Base-by-base conservation (phyloP, 1,140 invertebrate genomes). In the Macrosteles quadrilineatus region DNA sequence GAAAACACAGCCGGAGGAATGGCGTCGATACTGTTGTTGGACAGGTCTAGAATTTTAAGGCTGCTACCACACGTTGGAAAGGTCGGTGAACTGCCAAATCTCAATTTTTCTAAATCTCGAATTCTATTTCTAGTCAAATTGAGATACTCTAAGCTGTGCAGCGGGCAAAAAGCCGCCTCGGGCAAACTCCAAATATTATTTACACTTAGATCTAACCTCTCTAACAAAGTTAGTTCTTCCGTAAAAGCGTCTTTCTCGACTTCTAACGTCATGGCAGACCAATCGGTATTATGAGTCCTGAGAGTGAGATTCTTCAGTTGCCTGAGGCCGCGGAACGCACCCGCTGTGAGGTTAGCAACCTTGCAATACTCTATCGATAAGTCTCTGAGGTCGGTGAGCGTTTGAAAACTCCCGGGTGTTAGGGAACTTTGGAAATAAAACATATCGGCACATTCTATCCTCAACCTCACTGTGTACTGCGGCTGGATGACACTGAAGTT, bases 291-390 rank as follows among this genome's bases (percentile, higher is more conserved):
- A 80, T 94, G 91, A 12, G 94, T 95, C 73, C 92, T 86, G 57
- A 97, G 85, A 1, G 93, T 94, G 32, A 96, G 84, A 80, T 94
- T 94, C 68, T 91, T 84, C 53, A 96, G 83, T 78, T 94, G 90
- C 47, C 88, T 87, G 14, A 95, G 84, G 1, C 92, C 91, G 14
- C 87, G 86, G 75, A 96, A 94, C 0, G 92, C 91, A 17, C 91
- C 91, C 63, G 91, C 89, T 1, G 93, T 92, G 23, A 97, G 83
- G 77, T 94, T 93, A 32, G 90, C 89, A 69, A 97, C 91, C 82
- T 95, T 95, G 81, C 95, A 97, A 74, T 91, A 93, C 78, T 96
- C 93, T 67, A 97, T 92, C 12, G 90, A 89, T 3, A 97, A 85
- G 72, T 94, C 90, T 50, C 88, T 86, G 50, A 97, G 81, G 78